Conservation (phyloP, 1,140 invertebrate species). For the Plodia interpunctella region DNA sequence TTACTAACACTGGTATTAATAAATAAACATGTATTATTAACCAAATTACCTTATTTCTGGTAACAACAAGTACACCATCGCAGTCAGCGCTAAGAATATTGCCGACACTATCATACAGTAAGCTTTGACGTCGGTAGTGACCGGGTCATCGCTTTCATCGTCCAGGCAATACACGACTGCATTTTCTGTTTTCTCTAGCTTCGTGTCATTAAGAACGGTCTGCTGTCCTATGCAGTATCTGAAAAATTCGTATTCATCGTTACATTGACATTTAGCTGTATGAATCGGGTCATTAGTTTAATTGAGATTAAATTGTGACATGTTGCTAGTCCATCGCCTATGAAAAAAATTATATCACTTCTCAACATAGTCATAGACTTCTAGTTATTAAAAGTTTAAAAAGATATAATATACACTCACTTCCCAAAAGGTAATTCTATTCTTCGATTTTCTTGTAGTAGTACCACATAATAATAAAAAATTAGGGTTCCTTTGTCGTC, state of each 20-base stretch:
- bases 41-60: conserved; percentile 9
- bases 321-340: too few relatives aligned
- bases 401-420: neutral
- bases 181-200: neutral
- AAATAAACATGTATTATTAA: too few relatives aligned
- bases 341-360: too few relatives aligned
- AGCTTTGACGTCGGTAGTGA: neutral
- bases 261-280: too few relatives aligned
- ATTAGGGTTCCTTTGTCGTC: neutral
- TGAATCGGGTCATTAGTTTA: too few relatives aligned
- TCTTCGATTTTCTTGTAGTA: neutral
- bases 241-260: neutral
- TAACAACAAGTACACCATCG: neutral
- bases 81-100: neutral
- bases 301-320: too few relatives aligned
- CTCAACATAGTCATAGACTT: neutral
- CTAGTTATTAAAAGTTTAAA: too few relatives aligned
- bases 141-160: neutral
- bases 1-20: too few relatives aligned
- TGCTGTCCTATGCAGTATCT: neutral
- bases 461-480: neutral
- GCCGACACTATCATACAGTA: conserved; percentile 1
- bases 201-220: neutral
- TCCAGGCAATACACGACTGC: neutral
- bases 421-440: neutral